Evolutionary conservation across 1,140 invertebrate genomes (phyloP), one percentile per base, ranked within the genome.

Genomic region (Sarcophaga bullata): DNA sequence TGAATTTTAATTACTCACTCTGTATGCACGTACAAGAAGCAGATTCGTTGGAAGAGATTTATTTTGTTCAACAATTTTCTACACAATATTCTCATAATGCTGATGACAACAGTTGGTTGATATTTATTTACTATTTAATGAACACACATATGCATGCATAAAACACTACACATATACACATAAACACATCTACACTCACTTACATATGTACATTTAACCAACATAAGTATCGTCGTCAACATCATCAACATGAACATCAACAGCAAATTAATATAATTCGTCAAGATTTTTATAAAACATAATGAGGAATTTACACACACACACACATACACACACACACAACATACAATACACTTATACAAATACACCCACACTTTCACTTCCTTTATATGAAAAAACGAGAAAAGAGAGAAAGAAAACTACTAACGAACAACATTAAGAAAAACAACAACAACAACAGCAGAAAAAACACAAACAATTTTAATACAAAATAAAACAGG

Each of bases 221-320:
- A 50, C 47, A 78, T 7, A n/a, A 52, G 4, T 0, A 8, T 78
- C 75, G 25, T 68, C 8, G n/a, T 19, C 10, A 48, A 8, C 73
- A 49, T 8, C 19, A 46, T 76, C 46, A 49, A n/a, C 73, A 48
- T 75, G 15, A 19, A 19, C 75, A 78, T 78, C 75, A 78, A 78
- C 75, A 78, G 25, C 75, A 78, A 78, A 78, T 78, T 78, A 78
- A 78, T 78, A 78, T 78, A 78, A 78, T 78, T 78, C 75, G 75
- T 78, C 75, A 78, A 78, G 75, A 49, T 68, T 68, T 78, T 50
- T 78, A 78, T 17, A 50, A 52, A 48, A 68, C 62, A 68, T 68
- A 78, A 78, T 50, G 50, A 78, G 25, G 8, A 52, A 50, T 19
- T 52, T 17, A 78, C 48, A 78, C 19, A 78, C 48, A 17, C n/a